Evolutionary conservation across 2,888 invertebrate genomes (phyloP), one percentile per base, ranked within the genome.

Genomic region (Caenorhabditis drosophilae): DNA sequence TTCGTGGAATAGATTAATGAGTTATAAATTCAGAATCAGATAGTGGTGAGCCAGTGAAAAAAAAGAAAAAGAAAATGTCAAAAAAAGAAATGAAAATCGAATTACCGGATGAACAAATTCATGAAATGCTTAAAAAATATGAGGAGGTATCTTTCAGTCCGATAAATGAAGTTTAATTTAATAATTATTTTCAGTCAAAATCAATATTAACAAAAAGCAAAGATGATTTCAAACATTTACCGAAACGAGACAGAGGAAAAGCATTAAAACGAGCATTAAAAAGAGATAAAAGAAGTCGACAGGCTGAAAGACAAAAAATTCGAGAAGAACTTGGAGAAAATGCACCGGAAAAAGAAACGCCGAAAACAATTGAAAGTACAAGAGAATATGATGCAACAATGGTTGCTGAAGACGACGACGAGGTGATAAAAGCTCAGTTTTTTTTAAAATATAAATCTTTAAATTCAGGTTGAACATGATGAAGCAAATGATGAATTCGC

Each of bases 311-410:
- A 18, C 67, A 69, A 20, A 72, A 77, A 46, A 53, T 76, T 18
- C 69, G 82, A 15, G 71, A 80, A 45, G 70, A 79, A 44, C 51
- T 78, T 31, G 82, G 82, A 3, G 81, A 80, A 9, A 70, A 83
- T 58, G 84, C 85, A 20, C 84, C 85, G 16, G 89, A 89, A 0
- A 89, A 90, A 68, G 88, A 89, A 82, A 86, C 88, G 0, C 97
- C 96, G 0, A 91, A 92, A 83, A 98, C 98, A 0, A 89, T 98
- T 78, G 98, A 98, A 85, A 92, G 90, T 74, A 88, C 92, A 64
- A 88, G 97, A 57, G 92, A 92, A 82, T 89, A 89, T 77, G 97
- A 98, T 88, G 93, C 91, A 83, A 97, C 97, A 0, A 90, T 89
- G 83, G 86, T 88, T 9, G 87, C 92, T 18, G 89, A 88, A 2